Evolutionary conservation across 2,797 vertebrate species (phyloP).

Genomic region (Pangasius mekongensis): DNA sequence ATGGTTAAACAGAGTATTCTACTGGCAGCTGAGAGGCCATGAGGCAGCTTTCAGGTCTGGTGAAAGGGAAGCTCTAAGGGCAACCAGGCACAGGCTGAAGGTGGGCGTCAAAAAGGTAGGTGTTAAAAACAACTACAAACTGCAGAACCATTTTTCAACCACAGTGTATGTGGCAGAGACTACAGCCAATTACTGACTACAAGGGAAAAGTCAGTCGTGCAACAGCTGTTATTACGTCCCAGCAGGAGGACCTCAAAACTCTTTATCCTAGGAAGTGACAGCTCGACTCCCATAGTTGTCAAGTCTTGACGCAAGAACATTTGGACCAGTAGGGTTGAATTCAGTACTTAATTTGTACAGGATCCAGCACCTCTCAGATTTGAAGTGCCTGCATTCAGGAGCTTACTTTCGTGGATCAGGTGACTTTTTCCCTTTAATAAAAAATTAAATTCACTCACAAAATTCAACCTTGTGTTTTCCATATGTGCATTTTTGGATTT

Average conservation of each 20-base stretch:
- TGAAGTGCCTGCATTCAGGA: neutral
- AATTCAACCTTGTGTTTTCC: neutral
- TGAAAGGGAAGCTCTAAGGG: neutral
- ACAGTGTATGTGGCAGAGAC: neutral
- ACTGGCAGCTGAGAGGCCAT: too few species aligned
- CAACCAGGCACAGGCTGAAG: neutral
- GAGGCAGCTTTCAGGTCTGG: neutral
- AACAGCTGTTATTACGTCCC: conserved; percentile 10
- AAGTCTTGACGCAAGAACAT: neutral
- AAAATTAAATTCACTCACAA: neutral
- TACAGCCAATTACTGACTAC: neutral
- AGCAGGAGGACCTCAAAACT: neutral
- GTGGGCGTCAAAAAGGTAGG: neutral
- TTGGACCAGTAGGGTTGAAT: too few species aligned
- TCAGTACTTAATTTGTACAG: neutral
- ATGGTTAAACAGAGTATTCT: neutral
- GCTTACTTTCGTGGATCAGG: neutral
- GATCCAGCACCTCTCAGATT: neutral
- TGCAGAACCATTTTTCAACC: neutral
- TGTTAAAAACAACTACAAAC: conserved; percentile 6
- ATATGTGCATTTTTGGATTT: neutral
- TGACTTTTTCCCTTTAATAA: neutral
- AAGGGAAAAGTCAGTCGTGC: neutral
- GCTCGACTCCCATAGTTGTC: neutral
- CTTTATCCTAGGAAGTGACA: neutral